phyloP scores from a whole-genome alignment of 2,888 invertebrate genomes.

The Laspeyria flexula region DNA sequence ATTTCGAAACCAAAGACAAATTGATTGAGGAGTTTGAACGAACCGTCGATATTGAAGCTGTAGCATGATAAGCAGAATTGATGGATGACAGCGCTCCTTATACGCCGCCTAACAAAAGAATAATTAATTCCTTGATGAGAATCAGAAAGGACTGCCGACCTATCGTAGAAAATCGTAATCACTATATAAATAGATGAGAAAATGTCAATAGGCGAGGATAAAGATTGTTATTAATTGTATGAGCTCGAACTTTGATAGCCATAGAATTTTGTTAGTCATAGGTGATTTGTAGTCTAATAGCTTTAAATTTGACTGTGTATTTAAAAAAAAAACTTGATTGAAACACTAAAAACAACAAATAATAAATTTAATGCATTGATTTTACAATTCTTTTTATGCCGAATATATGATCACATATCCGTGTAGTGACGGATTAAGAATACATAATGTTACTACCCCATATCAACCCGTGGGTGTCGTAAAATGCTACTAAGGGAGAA shows the following conservation, averaged over 20 bases:
- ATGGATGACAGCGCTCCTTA: slow-evolving; percentile 75
- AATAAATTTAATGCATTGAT: too few species aligned
- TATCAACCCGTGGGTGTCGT: too few species aligned
- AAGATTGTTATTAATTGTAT: not conserved
- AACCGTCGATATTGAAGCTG: slow-evolving; percentile 55
- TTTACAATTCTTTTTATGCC: too few species aligned
- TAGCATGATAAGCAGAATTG: slow-evolving; percentile 78
- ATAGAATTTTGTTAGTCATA: too few species aligned
- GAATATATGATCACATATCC: too few species aligned
- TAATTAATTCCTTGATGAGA: slow-evolving; percentile 80
- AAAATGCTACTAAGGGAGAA: too few species aligned
- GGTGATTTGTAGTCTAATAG: too few species aligned
- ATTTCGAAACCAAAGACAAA: slow-evolving; percentile 72
- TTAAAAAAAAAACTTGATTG: too few species aligned
- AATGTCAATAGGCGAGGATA: slow-evolving; percentile 32
- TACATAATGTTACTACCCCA: too few species aligned
- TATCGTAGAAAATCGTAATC: slow-evolving; percentile 58
- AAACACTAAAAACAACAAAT: too few species aligned
- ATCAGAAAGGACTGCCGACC: slow-evolving; percentile 61
- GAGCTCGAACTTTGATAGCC: not conserved
- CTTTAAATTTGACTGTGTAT: too few species aligned
- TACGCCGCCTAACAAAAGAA: slow-evolving; percentile 72
- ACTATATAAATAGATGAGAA: slow-evolving; percentile 45
- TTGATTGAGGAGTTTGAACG: slow-evolving; percentile 67
- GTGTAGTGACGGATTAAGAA: too few species aligned